A percentile compares a stretch with the other conserved stretches of the same genome.
These are phyloP conservation scores for Tenodera sinensis DNA, from an alignment of 2,888 invertebrate species.

Conservation along the genomic window DNA sequence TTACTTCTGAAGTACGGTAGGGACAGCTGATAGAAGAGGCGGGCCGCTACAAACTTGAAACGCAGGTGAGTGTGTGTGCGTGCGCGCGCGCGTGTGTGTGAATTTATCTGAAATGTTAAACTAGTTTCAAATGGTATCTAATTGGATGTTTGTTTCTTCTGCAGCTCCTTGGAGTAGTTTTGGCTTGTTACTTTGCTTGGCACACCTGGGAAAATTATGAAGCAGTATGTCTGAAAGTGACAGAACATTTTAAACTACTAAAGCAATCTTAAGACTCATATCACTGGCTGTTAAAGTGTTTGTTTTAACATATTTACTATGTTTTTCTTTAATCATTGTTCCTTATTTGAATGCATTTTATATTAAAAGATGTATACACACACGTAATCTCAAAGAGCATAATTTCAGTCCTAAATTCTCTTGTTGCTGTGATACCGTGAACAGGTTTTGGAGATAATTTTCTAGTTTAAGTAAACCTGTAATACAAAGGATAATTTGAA, in stretches of 20 bases:
- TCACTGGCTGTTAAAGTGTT: neutral
- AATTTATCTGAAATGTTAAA: no score
- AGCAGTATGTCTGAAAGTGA: conserved; percentile 9
- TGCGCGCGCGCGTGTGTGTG: no score
- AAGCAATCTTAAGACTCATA: neutral
- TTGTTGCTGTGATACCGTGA: neutral
- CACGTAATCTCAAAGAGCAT: neutral
- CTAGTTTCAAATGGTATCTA: neutral
- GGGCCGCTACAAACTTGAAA: no score
- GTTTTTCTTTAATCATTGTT: neutral
- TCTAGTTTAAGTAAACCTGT: neutral
- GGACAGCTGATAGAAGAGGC: no score
- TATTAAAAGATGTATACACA: neutral
- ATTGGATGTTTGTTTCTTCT: conserved; percentile 38
- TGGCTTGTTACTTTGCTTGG: conserved; percentile 84
- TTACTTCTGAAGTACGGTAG: no score
- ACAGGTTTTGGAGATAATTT: neutral
- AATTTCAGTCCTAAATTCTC: neutral
- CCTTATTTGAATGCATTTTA: neutral
- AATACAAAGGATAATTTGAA: neutral
- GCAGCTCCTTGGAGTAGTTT: conserved; percentile 80
- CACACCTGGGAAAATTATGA: conserved; percentile 58
- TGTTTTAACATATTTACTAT: neutral
- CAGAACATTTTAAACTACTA: neutral
- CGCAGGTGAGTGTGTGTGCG: no score